Base-by-base conservation (phyloP, 2,888 invertebrate species). In the Sarcophaga subvicina region DNA sequence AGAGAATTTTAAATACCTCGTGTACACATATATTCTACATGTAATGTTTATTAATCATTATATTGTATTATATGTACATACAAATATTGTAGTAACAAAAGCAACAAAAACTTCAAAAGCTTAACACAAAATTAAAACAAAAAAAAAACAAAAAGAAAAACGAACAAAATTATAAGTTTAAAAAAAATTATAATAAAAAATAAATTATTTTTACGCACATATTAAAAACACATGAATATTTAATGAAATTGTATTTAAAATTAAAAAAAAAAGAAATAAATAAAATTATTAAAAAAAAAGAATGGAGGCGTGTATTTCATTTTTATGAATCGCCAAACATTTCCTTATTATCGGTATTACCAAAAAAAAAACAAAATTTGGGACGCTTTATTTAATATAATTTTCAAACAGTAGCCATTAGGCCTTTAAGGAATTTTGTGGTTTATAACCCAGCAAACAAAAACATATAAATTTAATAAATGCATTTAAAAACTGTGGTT, bases 271-370 rank as follows among this genome's bases (percentile, higher is more conserved):
- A 71, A 22, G 22, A 22, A 67, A 67, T 27, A n/a, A 47, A 25
- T 20, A 67, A 67, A 17, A 22, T 77, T 60, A 27, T 60, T 37
- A 22, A 62, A 79, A 27, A 54, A 67, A 60, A 67, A 25, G 22
- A 45, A 62, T 63, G 67, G 62, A 63, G 54, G 64, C 25, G 47
- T 84, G 73, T 47, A 49, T 5, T 47, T 63, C 3, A 59, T 63
- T 54, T 54, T 60, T 64, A 70, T n/a, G 47, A 54, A 63, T 62
- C 12, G 47, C 14, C 12, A 77, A 85, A 73, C 11, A 77, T 77
- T 80, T 85, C 84, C 78, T 81, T 73, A 64, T 72, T 85, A 59
- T 78, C 81, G 81, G 73, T 81, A 60, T 64, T 22, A 63, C 81
- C 81, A 63, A 70, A 77, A 71, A 78, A 63, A 37, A 37, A 37